Percentiles rank a stretch among this genome's conserved stretches.
Conservation (phyloP, 2,888 invertebrate species). For the Acholoe squamosa region DNA sequence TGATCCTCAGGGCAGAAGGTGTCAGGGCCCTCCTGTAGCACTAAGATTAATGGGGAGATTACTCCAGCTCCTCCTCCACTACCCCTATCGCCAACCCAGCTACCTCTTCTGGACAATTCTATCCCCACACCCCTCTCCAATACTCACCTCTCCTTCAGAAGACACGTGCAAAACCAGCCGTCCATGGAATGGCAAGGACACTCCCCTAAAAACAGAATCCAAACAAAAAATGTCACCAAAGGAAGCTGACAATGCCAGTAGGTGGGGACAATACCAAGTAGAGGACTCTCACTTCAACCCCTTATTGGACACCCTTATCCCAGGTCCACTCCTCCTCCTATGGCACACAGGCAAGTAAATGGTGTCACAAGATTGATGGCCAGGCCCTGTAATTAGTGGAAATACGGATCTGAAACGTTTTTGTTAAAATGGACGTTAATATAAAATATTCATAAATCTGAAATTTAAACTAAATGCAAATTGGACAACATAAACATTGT, state of each 20-base stretch:
- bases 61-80: slow-evolving; percentile 1
- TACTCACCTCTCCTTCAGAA: background rate
- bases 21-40: slow-evolving; percentile 45
- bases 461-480: slow-evolving; percentile 7
- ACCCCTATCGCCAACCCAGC: background rate
- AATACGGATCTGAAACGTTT: background rate
- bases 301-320: background rate
- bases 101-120: no score
- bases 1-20: slow-evolving; percentile 8
- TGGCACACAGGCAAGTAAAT: background rate
- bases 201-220: background rate
- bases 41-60: slow-evolving; percentile 46
- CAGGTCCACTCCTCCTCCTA: background rate
- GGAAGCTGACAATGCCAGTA: background rate
- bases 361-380: background rate
- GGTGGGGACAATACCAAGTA: background rate
- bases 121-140: background rate
- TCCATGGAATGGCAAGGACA: background rate
- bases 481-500: background rate
- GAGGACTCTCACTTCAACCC: background rate
- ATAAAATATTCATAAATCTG: background rate
- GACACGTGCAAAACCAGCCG: background rate
- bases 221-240: background rate
- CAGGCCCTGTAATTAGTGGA: background rate
- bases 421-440: background rate